Conservation (phyloP, 2,888 invertebrate species). For the Melanotus villosus region DNA sequence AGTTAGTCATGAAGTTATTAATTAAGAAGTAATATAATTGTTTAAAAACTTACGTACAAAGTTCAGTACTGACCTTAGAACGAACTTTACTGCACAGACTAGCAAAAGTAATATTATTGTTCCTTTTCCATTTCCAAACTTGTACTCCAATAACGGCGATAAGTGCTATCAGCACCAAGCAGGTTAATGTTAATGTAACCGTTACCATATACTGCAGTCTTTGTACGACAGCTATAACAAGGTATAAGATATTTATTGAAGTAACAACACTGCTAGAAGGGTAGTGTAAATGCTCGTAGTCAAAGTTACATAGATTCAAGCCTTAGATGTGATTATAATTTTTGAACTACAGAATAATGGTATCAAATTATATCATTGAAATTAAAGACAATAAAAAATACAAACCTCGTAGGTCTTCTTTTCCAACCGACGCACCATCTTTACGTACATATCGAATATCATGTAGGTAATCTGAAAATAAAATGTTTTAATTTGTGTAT, state of each 20-base stretch:
- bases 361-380: no score
- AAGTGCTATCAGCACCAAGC: slow-evolving; percentile 59
- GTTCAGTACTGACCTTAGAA: slow-evolving; percentile 58
- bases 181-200: slow-evolving; percentile 59
- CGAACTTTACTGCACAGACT: slow-evolving; percentile 60
- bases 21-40: no score
- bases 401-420: slow-evolving; percentile 58
- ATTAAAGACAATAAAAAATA: slow-evolving; percentile 9
- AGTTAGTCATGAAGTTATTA: no score
- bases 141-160: slow-evolving; percentile 56
- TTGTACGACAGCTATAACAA: slow-evolving; percentile 60
- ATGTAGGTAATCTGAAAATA: slow-evolving; percentile 63
- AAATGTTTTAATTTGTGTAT: no score
- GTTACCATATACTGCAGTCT: slow-evolving; percentile 59
- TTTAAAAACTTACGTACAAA: no score
- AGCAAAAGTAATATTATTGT: slow-evolving; percentile 62
- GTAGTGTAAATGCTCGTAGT: no score
- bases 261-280: no score
- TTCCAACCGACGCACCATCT: slow-evolving; percentile 46
- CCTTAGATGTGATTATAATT: not conserved
- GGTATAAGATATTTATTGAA: slow-evolving; percentile 2
- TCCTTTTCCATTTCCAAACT: slow-evolving; percentile 63
- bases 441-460: slow-evolving; percentile 58
- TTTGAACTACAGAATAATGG: no score
- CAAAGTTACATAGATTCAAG: no score